A percentile compares a stretch with the other conserved stretches of the same genome.
Conservation (phyloP, 1,140 invertebrate genomes). For the Drosophila parvula region DNA sequence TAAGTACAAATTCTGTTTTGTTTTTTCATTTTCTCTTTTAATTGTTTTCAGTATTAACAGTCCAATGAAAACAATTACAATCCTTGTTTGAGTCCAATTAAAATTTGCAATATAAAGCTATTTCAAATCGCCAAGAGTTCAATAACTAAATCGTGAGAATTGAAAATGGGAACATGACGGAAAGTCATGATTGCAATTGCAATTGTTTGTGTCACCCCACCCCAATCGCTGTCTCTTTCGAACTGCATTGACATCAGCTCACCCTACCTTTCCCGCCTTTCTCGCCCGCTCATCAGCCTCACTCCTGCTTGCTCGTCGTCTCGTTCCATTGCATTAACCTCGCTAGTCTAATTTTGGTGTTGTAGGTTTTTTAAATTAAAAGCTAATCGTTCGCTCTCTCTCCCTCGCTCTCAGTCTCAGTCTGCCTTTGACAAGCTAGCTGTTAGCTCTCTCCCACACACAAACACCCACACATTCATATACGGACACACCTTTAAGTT, state of each 20-base stretch:
- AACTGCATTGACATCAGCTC: slow-evolving; percentile 35
- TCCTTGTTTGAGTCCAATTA: too few species aligned
- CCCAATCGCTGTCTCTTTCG: slow-evolving; percentile 26
- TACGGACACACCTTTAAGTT: slow-evolving; percentile 47
- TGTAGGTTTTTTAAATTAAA: slow-evolving; percentile 65
- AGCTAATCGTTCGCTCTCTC: slow-evolving; percentile 62
- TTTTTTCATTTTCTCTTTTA: too few species aligned
- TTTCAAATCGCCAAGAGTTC: background rate
- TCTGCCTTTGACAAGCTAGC: slow-evolving; percentile 48
- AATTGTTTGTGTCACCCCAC: slow-evolving; percentile 18
- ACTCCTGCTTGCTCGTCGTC: slow-evolving; percentile 23
- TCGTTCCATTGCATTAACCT: slow-evolving; percentile 45
- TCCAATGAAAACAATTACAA: too few species aligned
- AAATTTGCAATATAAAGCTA: background rate
- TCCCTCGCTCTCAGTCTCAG: slow-evolving; percentile 18
- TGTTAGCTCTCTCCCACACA: slow-evolving; percentile 27
- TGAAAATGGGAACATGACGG: slow-evolving; percentile 19
- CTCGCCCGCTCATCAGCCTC: slow-evolving; percentile 20
- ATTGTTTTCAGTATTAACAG: too few species aligned
- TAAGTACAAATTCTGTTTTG: too few species aligned
- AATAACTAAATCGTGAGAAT: background rate
- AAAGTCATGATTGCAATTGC: slow-evolving; percentile 36
- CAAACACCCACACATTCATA: slow-evolving; percentile 14
- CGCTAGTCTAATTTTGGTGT: slow-evolving; percentile 66
- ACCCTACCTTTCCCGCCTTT: slow-evolving; percentile 6